Evolutionary conservation across 1,140 invertebrate species (phyloP).

Genomic region (Pogonognathellus flavescens): DNA sequence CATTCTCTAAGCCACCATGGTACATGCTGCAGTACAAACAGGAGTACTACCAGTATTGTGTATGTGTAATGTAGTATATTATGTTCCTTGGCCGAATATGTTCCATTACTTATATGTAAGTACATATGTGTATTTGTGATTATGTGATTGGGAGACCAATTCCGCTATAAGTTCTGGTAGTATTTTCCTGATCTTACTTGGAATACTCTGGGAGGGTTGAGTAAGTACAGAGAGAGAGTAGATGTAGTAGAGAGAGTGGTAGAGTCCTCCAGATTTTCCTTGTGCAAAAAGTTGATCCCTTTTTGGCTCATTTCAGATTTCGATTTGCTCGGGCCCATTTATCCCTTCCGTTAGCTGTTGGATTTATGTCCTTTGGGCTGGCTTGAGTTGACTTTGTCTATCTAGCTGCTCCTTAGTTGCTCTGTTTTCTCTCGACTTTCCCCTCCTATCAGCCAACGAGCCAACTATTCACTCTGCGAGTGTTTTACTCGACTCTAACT

Average conservation of each 20-base stretch:
- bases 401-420: slow-evolving; percentile 33
- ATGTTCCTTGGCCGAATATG: no score
- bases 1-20: no score
- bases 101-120: slow-evolving; percentile 14
- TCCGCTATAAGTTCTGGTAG: background rate
- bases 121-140: slow-evolving; percentile 2
- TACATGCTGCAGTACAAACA: no score
- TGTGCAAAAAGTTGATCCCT: slow-evolving; percentile 36
- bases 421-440: slow-evolving; percentile 36
- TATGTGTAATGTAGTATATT: no score
- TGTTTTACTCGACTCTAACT: background rate
- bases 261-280: background rate
- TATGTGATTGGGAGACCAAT: slow-evolving; percentile 28
- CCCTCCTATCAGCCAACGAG: slow-evolving; percentile 43
- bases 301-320: slow-evolving; percentile 50
- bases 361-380: slow-evolving; percentile 42
- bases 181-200: background rate
- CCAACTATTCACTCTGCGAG: slow-evolving; percentile 30
- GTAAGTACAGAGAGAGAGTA: background rate
- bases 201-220: background rate
- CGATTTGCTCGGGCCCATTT: slow-evolving; percentile 47
- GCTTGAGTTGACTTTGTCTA: slow-evolving; percentile 43
- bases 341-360: slow-evolving; percentile 49
- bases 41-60: no score
- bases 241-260: background rate